Percentiles rank a stretch among this genome's conserved stretches.
These are phyloP conservation scores for Oceanites oceanicus DNA, from an alignment of 2,113 vertebrate genomes.

Conservation along the genomic window DNA sequence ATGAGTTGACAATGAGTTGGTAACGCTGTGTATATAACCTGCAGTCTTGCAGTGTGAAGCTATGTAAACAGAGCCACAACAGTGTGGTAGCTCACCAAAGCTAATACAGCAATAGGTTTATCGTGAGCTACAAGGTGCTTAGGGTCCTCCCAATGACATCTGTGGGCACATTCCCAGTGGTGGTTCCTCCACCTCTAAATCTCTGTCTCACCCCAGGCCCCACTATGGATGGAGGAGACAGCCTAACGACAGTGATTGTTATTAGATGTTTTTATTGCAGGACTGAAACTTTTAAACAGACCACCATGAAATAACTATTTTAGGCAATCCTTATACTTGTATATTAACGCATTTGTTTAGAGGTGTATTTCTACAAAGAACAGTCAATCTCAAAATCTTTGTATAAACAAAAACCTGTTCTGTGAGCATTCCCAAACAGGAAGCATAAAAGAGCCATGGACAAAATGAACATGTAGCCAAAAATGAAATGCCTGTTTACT, in stretches of 20 bases:
- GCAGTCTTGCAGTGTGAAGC: neutral
- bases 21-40: neutral
- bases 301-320: neutral
- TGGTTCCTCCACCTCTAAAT: neutral
- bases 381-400: neutral
- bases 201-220: neutral
- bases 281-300: neutral
- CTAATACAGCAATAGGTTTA: neutral
- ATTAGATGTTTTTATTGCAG: neutral
- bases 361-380: neutral
- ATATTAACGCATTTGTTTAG: neutral
- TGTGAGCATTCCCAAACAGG: neutral
- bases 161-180: neutral
- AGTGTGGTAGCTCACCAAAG: neutral
- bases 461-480: neutral
- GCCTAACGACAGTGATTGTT: neutral
- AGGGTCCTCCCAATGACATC: neutral
- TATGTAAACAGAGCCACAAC: neutral
- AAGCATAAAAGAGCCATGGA: neutral
- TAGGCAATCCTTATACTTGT: neutral
- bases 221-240: neutral
- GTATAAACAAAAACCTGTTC: neutral
- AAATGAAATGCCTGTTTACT: neutral
- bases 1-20: neutral
- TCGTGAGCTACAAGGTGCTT: rapidly evolving